Evolutionary conservation across 2,888 invertebrate genomes (phyloP), one percentile per base, ranked within the genome.

Genomic region (Coelopa pilipes): DNA sequence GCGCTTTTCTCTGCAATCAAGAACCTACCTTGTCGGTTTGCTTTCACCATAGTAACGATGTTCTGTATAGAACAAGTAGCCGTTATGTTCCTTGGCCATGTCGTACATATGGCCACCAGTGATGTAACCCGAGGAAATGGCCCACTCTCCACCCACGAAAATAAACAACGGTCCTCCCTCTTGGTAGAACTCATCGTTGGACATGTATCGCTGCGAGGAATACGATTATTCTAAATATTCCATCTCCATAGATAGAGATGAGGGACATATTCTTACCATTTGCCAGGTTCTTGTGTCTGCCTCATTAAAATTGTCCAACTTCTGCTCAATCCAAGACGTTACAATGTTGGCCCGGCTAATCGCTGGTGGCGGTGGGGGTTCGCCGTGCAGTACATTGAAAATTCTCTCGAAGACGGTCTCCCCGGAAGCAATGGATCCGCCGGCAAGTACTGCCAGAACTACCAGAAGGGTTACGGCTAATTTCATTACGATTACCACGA

Each of bases 31-130:
- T 19, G 91, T 91, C 0, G 95, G 95, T 75, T 89, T 89, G 77
- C 93, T 94, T 72, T 90, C 81, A 0, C 96, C 96, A 82, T 96
- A 96, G 84, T 91, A 96, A 78, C 96, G 89, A 85, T 96, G 96
- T 82, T 96, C 96, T 0, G 94, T 91, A 78, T 92, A 92, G 82
- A 93, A 92, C 80, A 93, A 87, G 1, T 90, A 89, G 0, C 92
- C 94, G 1, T 88, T 86, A 76, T 91, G 88, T n/a, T 86, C 81
- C 70, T 83, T 79, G 0, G 92, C 93, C 82, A 92, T 87, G 60
- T 92, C 90, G 74, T 89, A 88, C 78, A 92, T 91, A 71, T 92
- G 89, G 0, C 94, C 94, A 0, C 81, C 83, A 46, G 82, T 82
- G 79, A 93, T 85, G 89, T 90, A 91, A 3, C 89, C 89, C 0